Percentiles rank a stretch among this genome's conserved stretches.
These are phyloP conservation scores for Myotis lucifugus DNA, from an alignment of 2,113 vertebrate species.

Conservation along the genomic window DNA sequence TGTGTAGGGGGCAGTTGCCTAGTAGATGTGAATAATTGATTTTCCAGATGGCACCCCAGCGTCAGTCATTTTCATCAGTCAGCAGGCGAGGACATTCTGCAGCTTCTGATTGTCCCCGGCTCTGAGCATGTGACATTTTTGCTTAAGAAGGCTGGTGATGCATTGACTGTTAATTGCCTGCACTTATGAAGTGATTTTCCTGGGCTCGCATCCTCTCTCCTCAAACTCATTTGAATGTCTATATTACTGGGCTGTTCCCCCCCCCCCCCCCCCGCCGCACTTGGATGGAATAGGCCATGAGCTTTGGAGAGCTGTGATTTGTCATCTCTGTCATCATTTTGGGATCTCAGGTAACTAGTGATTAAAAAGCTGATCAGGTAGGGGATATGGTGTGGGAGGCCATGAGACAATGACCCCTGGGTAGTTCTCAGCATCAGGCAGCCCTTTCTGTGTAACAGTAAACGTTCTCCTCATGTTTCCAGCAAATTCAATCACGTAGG, in stretches of 20 bases:
- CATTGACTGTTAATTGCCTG: constrained; percentile 76
- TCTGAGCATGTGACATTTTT: constrained; percentile 65
- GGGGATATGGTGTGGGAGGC: not conserved
- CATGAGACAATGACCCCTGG: not conserved
- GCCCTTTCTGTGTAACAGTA: constrained; percentile 7
- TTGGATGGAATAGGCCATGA: constrained; percentile 61
- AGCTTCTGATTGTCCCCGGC: constrained; percentile 74
- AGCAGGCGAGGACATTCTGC: constrained; percentile 75
- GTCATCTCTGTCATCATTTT: constrained; percentile 57
- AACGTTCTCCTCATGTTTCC: constrained; percentile 41
- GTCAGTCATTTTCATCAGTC: constrained; percentile 81
- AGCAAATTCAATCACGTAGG: constrained; percentile 40
- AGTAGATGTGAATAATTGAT: constrained; percentile 82
- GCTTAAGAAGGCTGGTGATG: constrained; percentile 60
- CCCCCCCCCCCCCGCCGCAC: not conserved
- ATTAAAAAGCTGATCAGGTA: constrained; percentile 48
- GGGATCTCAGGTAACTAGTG: constrained; percentile 36
- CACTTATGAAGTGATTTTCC: constrained; percentile 63
- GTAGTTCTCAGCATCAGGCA: not conserved
- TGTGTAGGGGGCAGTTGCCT: constrained; percentile 66
- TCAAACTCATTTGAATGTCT: constrained; percentile 50
- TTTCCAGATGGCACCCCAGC: constrained; percentile 77
- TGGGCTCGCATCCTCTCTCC: constrained; percentile 42
- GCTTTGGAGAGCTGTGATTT: constrained; percentile 48
- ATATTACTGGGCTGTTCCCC: not conserved